phyloP scores from a whole-genome alignment of 2,888 invertebrate genomes.

The Melieria crassipennis region DNA sequence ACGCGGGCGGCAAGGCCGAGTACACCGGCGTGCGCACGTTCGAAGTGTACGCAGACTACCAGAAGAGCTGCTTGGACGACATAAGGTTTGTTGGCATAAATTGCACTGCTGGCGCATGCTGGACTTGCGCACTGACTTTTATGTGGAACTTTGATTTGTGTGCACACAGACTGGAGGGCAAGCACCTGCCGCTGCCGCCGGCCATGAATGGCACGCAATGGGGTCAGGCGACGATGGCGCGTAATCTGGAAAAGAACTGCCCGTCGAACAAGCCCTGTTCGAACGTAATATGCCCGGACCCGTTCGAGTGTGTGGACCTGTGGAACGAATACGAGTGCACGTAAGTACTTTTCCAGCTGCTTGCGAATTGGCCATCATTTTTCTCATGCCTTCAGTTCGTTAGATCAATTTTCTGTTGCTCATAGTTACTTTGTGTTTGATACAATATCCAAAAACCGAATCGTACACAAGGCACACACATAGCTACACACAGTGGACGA shows the following conservation, averaged over 20 bases:
- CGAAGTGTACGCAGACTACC: slow-evolving; percentile 94
- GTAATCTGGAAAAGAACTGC: slow-evolving; percentile 91
- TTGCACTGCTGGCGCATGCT: not conserved
- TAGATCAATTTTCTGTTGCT: not conserved
- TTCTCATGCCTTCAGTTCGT: not conserved
- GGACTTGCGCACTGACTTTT: not conserved
- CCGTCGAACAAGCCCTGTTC: slow-evolving; percentile 95
- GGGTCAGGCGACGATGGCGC: slow-evolving; percentile 94
- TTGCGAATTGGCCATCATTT: not conserved
- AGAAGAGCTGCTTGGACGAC: slow-evolving; percentile 82
- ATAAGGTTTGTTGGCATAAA: slow-evolving; percentile 63
- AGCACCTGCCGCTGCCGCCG: slow-evolving; percentile 92
- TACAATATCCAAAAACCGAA: not conserved
- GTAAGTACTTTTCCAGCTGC: slow-evolving; percentile 71
- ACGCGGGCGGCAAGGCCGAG: slow-evolving; percentile 95
- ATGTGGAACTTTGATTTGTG: not conserved
- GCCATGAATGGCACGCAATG: slow-evolving; percentile 95
- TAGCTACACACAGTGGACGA: no score
- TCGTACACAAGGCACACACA: no score
- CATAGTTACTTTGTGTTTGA: not conserved
- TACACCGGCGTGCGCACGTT: slow-evolving; percentile 94
- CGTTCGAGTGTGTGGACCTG: slow-evolving; percentile 93
- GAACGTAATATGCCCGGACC: slow-evolving; percentile 92
- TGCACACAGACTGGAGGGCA: slow-evolving; percentile 81
- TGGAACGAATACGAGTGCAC: slow-evolving; percentile 99